Percentiles rank a stretch among this genome's conserved stretches.
Evolutionary conservation across 2,888 invertebrate species (phyloP).

Genomic region (Dynastes hyllus): DNA sequence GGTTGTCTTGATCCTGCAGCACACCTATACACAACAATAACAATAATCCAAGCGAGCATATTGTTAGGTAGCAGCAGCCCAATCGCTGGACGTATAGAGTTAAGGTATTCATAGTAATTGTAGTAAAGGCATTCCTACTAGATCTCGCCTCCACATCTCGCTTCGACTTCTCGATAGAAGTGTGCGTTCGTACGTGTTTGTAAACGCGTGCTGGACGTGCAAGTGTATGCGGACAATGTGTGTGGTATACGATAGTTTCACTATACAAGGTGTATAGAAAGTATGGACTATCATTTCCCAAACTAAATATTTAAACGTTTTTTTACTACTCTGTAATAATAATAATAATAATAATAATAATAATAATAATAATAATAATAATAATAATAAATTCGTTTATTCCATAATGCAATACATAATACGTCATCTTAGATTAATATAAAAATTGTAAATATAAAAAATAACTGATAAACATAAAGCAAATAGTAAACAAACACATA

Average conservation of each 20-base stretch:
- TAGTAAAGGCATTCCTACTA: conserved; percentile 1
- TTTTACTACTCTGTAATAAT: too few relatives aligned
- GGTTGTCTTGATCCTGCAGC: neutral
- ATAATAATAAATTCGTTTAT: too few relatives aligned
- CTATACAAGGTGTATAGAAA: neutral
- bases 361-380: too few relatives aligned
- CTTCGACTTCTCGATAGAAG: neutral
- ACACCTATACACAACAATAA: conserved; percentile 7
- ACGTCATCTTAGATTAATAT: too few relatives aligned
- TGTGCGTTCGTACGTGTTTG: too few relatives aligned
- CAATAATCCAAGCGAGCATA: conserved; percentile 23
- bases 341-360: too few relatives aligned
- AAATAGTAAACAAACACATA: too few relatives aligned
- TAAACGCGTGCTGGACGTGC: neutral
- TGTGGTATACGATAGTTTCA: neutral
- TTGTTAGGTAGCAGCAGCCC: conserved; percentile 19
- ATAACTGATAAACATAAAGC: too few relatives aligned
- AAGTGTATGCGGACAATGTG: conserved; percentile 6
- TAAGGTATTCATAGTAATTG: neutral
- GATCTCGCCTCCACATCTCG: conserved; percentile 6
- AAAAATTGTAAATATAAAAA: too few relatives aligned
- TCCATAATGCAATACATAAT: too few relatives aligned
- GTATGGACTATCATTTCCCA: too few relatives aligned
- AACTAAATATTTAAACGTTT: too few relatives aligned
- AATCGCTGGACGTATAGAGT: neutral